Evolutionary conservation across 2,113 vertebrate genomes (phyloP).

Genomic region (Suricata suricatta): DNA sequence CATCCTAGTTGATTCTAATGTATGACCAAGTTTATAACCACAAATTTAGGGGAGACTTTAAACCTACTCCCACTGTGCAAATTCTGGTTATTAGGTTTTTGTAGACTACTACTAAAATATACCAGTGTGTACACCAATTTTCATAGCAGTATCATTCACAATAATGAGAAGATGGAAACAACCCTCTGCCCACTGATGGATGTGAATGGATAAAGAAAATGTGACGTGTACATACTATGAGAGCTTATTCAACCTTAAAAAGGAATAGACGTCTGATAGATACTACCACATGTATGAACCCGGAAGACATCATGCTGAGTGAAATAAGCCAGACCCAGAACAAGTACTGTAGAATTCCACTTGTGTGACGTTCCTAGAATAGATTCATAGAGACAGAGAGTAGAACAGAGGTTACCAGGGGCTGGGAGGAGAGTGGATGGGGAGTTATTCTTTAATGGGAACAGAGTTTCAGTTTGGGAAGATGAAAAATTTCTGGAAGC

Average conservation of each 20-base stretch:
- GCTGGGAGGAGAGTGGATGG: not conserved
- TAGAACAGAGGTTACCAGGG: not conserved
- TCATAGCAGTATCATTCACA: not conserved
- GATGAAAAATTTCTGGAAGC: not conserved
- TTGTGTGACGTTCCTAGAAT: not conserved
- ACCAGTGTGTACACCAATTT: not conserved
- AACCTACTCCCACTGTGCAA: not conserved
- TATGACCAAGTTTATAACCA: not conserved
- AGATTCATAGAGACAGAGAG: not conserved
- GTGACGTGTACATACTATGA: not conserved
- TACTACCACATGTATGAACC: not conserved
- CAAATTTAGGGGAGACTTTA: not conserved
- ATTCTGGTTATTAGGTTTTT: not conserved
- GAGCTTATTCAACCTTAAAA: not conserved
- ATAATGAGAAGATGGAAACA: not conserved
- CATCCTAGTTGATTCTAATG: not conserved
- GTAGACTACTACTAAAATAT: not conserved
- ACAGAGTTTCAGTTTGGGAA: not conserved
- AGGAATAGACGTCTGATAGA: not conserved
- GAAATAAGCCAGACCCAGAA: not conserved
- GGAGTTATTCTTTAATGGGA: not conserved
- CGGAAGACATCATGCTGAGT: not conserved
- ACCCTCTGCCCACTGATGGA: not conserved
- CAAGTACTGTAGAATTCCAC: not conserved
- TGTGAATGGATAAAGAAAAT: not conserved